phyloP scores from a whole-genome alignment of 2,797 vertebrate species.

The Discoglossus pictus region DNA sequence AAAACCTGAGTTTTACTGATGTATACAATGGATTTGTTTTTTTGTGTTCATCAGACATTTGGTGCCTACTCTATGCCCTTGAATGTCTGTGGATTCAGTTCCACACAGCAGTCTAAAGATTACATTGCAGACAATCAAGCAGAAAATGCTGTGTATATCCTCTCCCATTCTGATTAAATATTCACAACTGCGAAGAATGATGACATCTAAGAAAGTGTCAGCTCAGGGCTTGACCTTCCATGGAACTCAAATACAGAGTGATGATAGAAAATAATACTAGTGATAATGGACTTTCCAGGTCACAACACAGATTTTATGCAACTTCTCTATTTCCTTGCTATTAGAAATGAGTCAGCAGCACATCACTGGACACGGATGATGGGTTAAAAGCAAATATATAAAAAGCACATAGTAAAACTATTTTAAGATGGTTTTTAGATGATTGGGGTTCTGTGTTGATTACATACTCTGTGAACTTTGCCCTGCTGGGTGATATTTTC shows the following conservation, averaged over 20 bases:
- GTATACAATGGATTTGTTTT: too few relatives aligned
- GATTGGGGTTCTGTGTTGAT: too few relatives aligned
- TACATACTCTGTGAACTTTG: too few relatives aligned
- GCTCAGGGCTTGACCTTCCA: conserved; percentile 60
- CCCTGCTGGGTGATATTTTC: too few relatives aligned
- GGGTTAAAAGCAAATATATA: too few relatives aligned
- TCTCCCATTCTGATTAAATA: conserved; percentile 65
- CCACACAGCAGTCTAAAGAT: conserved; percentile 54
- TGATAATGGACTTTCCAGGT: conserved; percentile 33
- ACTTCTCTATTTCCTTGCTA: neutral
- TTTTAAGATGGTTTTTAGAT: too few relatives aligned
- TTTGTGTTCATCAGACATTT: conserved; percentile 7
- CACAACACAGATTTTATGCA: conserved; percentile 58
- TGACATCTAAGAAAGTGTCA: conserved; percentile 54
- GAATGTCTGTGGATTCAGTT: conserved; percentile 61
- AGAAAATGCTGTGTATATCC: conserved; percentile 52
- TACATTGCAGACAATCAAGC: conserved; percentile 55
- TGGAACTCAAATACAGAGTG: conserved; percentile 44
- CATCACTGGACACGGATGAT: too few relatives aligned
- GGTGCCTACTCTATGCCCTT: conserved; percentile 58
- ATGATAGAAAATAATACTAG: conserved; percentile 47
- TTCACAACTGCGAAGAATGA: conserved; percentile 62
- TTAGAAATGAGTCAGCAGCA: too few relatives aligned
- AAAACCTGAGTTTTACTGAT: too few relatives aligned
- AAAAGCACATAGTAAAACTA: too few relatives aligned